phyloP scores from a whole-genome alignment of 2,888 invertebrate genomes.

The Alloplasta piceator region DNA sequence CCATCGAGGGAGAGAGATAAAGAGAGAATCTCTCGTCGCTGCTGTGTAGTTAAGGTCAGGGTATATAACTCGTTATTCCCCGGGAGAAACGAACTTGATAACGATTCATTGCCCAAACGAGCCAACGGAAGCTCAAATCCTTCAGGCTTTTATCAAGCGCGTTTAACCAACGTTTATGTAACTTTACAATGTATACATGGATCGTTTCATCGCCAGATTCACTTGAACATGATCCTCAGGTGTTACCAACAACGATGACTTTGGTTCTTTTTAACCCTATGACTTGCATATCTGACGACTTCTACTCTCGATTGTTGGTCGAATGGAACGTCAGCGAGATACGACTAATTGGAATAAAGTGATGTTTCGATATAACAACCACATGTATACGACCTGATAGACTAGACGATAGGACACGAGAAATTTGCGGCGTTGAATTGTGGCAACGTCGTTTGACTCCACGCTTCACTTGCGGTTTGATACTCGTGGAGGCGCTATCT shows the following conservation, averaged over 20 bases:
- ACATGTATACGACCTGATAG: background rate
- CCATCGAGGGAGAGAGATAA: conserved; percentile 15
- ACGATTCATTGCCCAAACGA: conserved; percentile 38
- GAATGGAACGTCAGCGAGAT: background rate
- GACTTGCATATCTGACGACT: background rate
- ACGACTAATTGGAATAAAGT: background rate
- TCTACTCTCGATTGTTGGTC: background rate
- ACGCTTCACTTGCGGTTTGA: conserved; percentile 59
- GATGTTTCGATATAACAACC: background rate
- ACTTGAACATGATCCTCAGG: too few relatives aligned
- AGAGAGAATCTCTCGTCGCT: conserved; percentile 37
- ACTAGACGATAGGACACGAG: conserved; percentile 17
- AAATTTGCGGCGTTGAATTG: conserved; percentile 57
- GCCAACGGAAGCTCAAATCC: conserved; percentile 14
- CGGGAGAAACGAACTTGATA: conserved; percentile 45
- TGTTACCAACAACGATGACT: too few relatives aligned
- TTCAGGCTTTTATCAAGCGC: conserved; percentile 10
- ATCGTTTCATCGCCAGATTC: background rate
- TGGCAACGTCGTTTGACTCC: conserved; percentile 61
- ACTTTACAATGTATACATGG: background rate
- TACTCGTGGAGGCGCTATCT: conserved; percentile 35
- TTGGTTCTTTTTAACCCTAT: background rate
- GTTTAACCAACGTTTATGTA: conserved; percentile 6
- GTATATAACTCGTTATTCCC: conserved; percentile 22
- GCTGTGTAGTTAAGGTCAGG: conserved; percentile 33